phyloP scores from a whole-genome alignment of 2,888 invertebrate species.

The Tiliacea citrago region DNA sequence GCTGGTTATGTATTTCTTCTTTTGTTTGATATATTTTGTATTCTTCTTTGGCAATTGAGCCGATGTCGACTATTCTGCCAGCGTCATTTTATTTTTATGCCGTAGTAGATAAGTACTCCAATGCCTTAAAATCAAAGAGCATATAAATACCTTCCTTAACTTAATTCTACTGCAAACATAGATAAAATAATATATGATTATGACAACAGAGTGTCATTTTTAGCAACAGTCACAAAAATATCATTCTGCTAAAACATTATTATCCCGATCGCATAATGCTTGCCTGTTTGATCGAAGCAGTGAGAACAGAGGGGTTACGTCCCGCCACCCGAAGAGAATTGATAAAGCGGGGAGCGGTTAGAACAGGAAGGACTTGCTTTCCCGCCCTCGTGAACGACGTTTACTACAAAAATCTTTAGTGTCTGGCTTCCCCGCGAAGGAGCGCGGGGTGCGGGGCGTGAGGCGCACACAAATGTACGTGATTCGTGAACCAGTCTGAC shows the following conservation, averaged over 20 bases:
- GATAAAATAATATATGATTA: neutral
- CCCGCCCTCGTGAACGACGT: neutral
- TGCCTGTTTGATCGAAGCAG: neutral
- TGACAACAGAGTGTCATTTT: neutral
- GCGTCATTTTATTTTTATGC: too few relatives aligned
- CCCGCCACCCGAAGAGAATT: neutral
- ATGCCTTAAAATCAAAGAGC: neutral
- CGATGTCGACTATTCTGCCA: too few relatives aligned
- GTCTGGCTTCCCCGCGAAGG: neutral
- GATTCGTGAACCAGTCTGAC: constrained; percentile 20
- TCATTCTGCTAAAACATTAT: neutral
- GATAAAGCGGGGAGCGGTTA: neutral
- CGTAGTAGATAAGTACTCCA: too few relatives aligned
- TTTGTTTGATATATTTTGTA: too few relatives aligned
- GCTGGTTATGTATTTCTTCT: too few relatives aligned
- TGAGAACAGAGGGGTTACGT: neutral
- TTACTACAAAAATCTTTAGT: neutral
- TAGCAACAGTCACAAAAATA: neutral
- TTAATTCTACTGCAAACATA: neutral
- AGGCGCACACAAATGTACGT: too few relatives aligned
- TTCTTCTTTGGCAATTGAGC: too few relatives aligned
- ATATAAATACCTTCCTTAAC: neutral
- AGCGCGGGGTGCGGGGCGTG: constrained; percentile 4
- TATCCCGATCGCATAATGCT: neutral
- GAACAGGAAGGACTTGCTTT: neutral